A percentile compares a stretch with the other conserved stretches of the same genome.
Conservation (phyloP, 2,888 invertebrate species). For the Drosophila anomalata region DNA sequence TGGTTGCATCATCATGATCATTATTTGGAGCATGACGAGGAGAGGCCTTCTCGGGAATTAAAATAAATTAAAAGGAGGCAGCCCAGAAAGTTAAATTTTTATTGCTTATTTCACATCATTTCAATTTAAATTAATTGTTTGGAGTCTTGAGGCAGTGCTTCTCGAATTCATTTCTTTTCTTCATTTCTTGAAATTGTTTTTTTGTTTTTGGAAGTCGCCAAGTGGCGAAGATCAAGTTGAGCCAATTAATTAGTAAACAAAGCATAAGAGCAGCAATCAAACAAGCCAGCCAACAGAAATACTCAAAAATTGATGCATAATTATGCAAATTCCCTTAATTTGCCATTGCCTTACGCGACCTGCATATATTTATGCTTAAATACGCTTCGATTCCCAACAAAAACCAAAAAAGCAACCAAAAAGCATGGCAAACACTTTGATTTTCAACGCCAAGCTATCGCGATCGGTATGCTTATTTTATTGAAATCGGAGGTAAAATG, state of each 20-base stretch:
- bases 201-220: background rate
- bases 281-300: slow-evolving; percentile 38
- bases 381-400: background rate
- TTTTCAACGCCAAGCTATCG: slow-evolving; percentile 25
- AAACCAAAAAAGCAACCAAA: slow-evolving; percentile 1
- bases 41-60: slow-evolving; percentile 4
- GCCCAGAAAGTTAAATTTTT: slow-evolving; percentile 20
- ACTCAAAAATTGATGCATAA: slow-evolving; percentile 59
- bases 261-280: slow-evolving; percentile 63
- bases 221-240: slow-evolving; percentile 3
- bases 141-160: slow-evolving; percentile 36
- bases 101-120: slow-evolving; percentile 43
- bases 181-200: background rate
- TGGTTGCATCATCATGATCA: slow-evolving; percentile 49
- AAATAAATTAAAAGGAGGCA: slow-evolving; percentile 23
- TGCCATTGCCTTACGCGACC: slow-evolving; percentile 46
- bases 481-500: slow-evolving; percentile 21
- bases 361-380: slow-evolving; percentile 57
- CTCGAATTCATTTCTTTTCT: slow-evolving; percentile 36
- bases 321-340: slow-evolving; percentile 72
- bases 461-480: slow-evolving; percentile 25
- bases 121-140: slow-evolving; percentile 69
- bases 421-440: slow-evolving; percentile 31
- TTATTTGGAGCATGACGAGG: slow-evolving; percentile 55
- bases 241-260: slow-evolving; percentile 73